phyloP scores from a whole-genome alignment of 2,888 invertebrate genomes.

The Glaucopsyche alexis region DNA sequence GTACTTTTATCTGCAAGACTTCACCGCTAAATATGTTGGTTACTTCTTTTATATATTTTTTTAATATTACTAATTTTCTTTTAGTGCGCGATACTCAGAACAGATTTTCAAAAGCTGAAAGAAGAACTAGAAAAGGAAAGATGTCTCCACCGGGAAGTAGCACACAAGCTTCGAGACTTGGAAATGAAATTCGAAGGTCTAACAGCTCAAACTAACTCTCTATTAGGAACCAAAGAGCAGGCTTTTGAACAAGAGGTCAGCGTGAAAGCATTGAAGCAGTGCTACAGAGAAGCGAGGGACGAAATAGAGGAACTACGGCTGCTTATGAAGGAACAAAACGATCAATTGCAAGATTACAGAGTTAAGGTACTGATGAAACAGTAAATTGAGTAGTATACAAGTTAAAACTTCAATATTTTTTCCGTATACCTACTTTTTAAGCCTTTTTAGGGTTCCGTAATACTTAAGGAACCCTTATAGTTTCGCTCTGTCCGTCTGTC shows the following conservation, averaged over 20 bases:
- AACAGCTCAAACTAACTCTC: conserved; percentile 62
- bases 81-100: conserved; percentile 67
- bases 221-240: conserved; percentile 81
- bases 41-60: background rate
- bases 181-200: conserved; percentile 63
- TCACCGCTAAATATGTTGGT: no score
- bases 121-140: conserved; percentile 81
- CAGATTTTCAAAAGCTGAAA: conserved; percentile 65
- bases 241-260: conserved; percentile 79
- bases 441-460: no score
- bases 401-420: no score
- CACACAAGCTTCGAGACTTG: conserved; percentile 61
- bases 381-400: no score
- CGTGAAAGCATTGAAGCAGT: conserved; percentile 67
- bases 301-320: conserved; percentile 80
- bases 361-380: conserved; percentile 71
- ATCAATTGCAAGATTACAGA: conserved; percentile 84
- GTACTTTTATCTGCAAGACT: no score
- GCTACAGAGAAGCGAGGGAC: conserved; percentile 81
- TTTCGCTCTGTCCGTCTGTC: no score
- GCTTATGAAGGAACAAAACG: conserved; percentile 83
- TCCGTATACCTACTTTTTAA: no score
- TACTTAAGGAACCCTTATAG: no score
- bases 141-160: conserved; percentile 77
- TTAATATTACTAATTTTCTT: background rate